Evolutionary conservation across 1,140 invertebrate species (phyloP), one percentile per base, ranked within the genome.

Genomic region (Oryzaephilus surinamensis): DNA sequence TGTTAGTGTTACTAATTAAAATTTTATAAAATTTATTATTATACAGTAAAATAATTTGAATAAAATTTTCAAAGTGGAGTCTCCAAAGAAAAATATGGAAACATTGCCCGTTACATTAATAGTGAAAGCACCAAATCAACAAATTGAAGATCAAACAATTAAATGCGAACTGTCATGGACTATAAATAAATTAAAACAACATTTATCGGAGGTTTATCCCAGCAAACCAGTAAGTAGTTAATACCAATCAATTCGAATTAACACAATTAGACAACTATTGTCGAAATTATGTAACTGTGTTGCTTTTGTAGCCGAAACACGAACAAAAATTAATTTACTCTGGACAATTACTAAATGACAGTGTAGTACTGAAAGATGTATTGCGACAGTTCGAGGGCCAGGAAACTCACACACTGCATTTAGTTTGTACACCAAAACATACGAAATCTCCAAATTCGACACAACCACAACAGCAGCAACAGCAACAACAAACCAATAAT

Each of bases 271-370:
- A 19, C n/a, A n/a, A n/a, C 26, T 10, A 17, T 12, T 17, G 4
- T 17, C 21, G 11, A 1, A 4, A 12, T n/a, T 14, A 7, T 10
- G 1, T 30, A 38, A 15, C 35, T 12, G 4, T 19, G 20, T 32
- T 50, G 48, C 51, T 48, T 57, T 69, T 69, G 11, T 61, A 88
- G 86, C 75, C 73, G 58, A 72, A 73, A 35, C 71, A 78, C 41
- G 82, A 86, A 48, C 87, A 91, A 55, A 89, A 87, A 62, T 67
- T 94, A 1, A 92, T 93, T 51, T 93, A 92, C 63, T 90, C 84
- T 6, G 88, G 89, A n/a, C 81, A 86, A 56, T 63, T 93, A 8
- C 60, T 94, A 32, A 77, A 74, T 24, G 86, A 94, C 61, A 70
- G 76, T 20, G 65, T 76, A 16, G 70, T 76, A 37, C 57, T 93